Evolutionary conservation across 2,888 invertebrate genomes (phyloP), one percentile per base, ranked within the genome.

Genomic region (Xiphydria camelus): DNA sequence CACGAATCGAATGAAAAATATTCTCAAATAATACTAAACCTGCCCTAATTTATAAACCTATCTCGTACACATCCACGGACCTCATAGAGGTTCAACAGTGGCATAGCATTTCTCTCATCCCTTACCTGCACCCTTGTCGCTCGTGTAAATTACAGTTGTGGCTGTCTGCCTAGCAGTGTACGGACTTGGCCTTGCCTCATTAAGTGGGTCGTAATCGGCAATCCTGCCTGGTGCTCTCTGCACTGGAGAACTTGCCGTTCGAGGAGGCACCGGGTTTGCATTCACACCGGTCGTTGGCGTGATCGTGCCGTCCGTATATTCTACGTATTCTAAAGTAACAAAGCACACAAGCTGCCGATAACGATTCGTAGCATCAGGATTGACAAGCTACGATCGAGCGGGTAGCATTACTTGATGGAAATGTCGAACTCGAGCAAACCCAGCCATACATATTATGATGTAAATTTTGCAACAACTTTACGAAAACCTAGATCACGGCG

Each of bases 141-240:
- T 88, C 61, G 91, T 91, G 76, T 92, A 93, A 65, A 93, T 91
- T 55, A 93, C 82, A 14, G 91, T 91, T 39, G 91, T 88, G 3
- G 88, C 87, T 58, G 78, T 77, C 62, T 88, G 86, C 61, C 90
- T 80, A 49, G 87, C 84, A 3, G 90, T 86, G 68, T 88, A 88
- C 1, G 88, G 87, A 49, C 87, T 80, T 10, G 87, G 87, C 35
- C 86, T 66, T 36, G 72, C 84, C 64, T 87, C 87, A 57, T 82
- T 83, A 53, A 87, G 77, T 2, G 90, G 89, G 73, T 91, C 90
- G 64, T 89, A 90, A 66, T 91, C 90, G 55, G 88, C 87, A 57
- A 89, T 89, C 78, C 75, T 87, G 82, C 53, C 89, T 84, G 69
- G 89, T 83, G 71, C 80, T 80, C 72, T 77, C 55, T 73, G 64